A percentile compares a stretch with the other conserved stretches of the same genome.
These are phyloP conservation scores for Papilio gigon DNA, from an alignment of 2,888 invertebrate genomes.

Conservation along the genomic window DNA sequence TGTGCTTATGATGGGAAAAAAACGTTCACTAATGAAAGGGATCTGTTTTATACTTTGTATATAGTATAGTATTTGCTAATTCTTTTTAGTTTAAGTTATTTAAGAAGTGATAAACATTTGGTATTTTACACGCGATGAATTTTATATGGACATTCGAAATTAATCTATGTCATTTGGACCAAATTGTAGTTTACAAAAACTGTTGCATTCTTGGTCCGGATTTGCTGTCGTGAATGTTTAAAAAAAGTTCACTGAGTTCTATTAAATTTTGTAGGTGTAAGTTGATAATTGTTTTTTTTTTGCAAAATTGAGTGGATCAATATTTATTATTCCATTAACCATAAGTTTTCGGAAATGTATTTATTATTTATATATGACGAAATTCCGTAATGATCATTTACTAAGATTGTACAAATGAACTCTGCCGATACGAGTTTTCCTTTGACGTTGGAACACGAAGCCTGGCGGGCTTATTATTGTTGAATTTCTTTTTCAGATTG, in stretches of 20 bases:
- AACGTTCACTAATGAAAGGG: constrained; percentile 36
- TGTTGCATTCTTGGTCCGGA: not conserved
- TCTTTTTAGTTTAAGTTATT: constrained; percentile 38
- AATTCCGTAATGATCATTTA: not conserved
- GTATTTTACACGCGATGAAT: constrained; percentile 22
- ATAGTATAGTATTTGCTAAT: constrained; percentile 41
- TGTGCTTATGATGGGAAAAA: constrained; percentile 39
- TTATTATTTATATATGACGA: constrained; percentile 30
- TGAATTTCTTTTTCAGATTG: constrained; percentile 72
- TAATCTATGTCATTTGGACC: constrained; percentile 25
- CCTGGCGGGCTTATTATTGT: constrained; percentile 15
- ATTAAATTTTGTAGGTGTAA: constrained; percentile 19
- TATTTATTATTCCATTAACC: constrained; percentile 37
- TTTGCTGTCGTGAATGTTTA: constrained; percentile 1
- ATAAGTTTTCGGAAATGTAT: constrained; percentile 36
- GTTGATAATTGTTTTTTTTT: constrained; percentile 21
- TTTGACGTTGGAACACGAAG: not conserved
- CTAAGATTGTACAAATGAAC: not conserved
- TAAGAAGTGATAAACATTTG: constrained; percentile 35
- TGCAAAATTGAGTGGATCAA: constrained; percentile 28
- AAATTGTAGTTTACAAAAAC: constrained; percentile 27
- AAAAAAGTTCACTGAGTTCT: constrained; percentile 25
- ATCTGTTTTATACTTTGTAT: constrained; percentile 44
- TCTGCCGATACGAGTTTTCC: not conserved
- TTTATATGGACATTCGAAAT: constrained; percentile 29